Percentiles rank a stretch among this genome's conserved stretches.
phyloP scores from a whole-genome alignment of 2,888 invertebrate genomes.

The Drosophila hamatofila region DNA sequence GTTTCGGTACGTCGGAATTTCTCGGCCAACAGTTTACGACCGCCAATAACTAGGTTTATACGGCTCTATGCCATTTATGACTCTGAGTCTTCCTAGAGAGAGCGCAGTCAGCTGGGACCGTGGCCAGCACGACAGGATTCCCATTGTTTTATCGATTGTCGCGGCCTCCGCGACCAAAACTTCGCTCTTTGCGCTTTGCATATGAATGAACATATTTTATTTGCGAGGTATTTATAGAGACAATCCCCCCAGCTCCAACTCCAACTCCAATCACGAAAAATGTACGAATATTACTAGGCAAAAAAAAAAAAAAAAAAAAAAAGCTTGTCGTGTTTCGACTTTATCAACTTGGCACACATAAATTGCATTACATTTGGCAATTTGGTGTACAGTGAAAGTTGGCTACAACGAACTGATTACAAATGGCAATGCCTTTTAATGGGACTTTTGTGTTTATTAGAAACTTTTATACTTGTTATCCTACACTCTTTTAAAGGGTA shows the following conservation, averaged over 20 bases:
- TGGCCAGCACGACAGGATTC: conserved; percentile 71
- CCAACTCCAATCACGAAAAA: background rate
- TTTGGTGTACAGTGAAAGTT: conserved; percentile 38
- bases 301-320: background rate
- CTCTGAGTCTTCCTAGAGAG: conserved; percentile 45
- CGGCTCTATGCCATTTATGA: conserved; percentile 67
- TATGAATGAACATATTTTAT: conserved; percentile 41
- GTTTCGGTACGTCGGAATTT: conserved; percentile 6
- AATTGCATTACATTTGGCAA: conserved; percentile 74
- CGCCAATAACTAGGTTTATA: conserved; percentile 44
- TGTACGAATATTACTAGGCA: background rate
- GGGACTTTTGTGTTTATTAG: background rate
- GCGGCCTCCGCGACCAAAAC: conserved; percentile 46
- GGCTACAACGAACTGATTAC: background rate
- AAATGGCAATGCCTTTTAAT: background rate
- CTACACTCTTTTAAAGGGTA: background rate
- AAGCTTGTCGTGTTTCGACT: conserved; percentile 55
- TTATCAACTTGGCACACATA: conserved; percentile 63
- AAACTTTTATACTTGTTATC: background rate
- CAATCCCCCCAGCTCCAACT: background rate
- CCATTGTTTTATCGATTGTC: conserved; percentile 84
- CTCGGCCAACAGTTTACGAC: conserved; percentile 39
- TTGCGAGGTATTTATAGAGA: conserved; percentile 63
- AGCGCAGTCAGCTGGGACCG: conserved; percentile 14
- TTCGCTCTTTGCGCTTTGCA: conserved; percentile 56